These are phyloP conservation scores for Numenius phaeopus DNA, from an alignment of 2,797 vertebrate genomes.

Conservation along the genomic window DNA sequence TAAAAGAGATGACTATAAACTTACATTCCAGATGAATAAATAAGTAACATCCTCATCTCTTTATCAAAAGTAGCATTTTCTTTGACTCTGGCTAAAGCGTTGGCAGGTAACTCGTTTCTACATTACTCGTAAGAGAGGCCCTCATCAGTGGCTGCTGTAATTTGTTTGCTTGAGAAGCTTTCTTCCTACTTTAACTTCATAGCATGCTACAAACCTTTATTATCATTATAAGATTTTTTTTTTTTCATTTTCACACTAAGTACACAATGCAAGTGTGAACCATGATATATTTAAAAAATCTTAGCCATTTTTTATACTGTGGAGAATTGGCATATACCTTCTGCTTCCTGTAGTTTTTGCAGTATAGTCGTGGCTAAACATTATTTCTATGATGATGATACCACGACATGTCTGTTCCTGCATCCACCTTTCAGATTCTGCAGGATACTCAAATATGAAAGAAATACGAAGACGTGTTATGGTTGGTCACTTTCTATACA, in stretches of 20 bases:
- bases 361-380: background rate
- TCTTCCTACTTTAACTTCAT: background rate
- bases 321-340: background rate
- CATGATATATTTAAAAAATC: background rate
- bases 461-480: accelerated
- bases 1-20: background rate
- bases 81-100: background rate
- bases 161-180: background rate
- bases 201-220: background rate
- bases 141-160: background rate
- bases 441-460: background rate
- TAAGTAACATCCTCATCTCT: background rate
- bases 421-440: background rate
- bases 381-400: background rate
- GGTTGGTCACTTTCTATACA: background rate
- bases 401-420: background rate
- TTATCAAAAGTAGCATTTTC: background rate
- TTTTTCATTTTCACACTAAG: background rate
- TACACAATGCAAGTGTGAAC: background rate
- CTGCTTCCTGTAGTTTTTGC: background rate
- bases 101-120: background rate
- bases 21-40: background rate
- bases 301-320: background rate
- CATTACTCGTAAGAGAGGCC: background rate
- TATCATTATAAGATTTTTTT: background rate